Conservation (phyloP, 2,797 vertebrate species). For the Arnoldichthys spilopterus region DNA sequence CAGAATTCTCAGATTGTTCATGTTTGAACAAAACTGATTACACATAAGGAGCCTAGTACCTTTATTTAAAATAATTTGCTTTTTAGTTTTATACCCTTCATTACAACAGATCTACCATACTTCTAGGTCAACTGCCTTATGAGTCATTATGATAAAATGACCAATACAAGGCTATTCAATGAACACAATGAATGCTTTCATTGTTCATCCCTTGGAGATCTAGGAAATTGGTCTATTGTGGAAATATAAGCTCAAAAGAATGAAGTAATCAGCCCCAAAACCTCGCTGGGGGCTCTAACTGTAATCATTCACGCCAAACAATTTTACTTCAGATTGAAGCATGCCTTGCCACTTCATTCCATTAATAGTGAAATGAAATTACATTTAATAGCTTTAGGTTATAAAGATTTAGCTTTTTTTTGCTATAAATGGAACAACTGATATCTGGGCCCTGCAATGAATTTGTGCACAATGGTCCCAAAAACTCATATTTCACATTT, state of each 20-base stretch:
- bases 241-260: neutral
- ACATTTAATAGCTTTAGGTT: conserved; percentile 9
- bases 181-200: neutral
- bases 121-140: conserved; percentile 14
- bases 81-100: neutral
- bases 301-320: conserved; percentile 1
- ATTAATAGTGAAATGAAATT: neutral
- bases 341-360: neutral
- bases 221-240: neutral
- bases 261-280: neutral
- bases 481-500: neutral
- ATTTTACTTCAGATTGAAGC: neutral
- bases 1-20: too few relatives aligned
- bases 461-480: neutral
- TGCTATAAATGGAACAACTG: conserved; percentile 1
- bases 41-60: too few relatives aligned
- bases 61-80: too few relatives aligned
- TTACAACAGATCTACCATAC: neutral
- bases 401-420: conserved; percentile 11
- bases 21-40: too few relatives aligned
- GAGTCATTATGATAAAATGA: conserved; percentile 8
- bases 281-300: neutral
- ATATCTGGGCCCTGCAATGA: neutral
- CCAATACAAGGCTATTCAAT: conserved; percentile 7
- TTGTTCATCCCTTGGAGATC: neutral